Conservation (phyloP, 2,888 invertebrate species). For the Brenthis daphne region DNA sequence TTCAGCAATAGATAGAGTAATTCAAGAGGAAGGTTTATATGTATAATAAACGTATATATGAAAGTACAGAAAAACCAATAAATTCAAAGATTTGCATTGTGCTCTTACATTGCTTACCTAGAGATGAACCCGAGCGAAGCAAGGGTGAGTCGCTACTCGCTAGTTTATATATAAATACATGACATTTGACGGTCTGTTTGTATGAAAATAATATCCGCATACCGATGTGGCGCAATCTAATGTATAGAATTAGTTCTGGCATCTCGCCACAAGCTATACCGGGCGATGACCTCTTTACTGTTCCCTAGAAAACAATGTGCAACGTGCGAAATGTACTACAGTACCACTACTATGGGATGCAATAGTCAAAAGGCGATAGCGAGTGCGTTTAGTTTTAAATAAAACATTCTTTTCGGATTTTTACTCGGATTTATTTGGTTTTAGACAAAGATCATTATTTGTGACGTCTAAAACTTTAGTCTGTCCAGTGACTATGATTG, state of each 20-base stretch:
- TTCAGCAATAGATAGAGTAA: no score
- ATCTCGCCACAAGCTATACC: constrained; percentile 63
- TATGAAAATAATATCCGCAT: constrained; percentile 46
- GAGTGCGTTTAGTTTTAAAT: no score
- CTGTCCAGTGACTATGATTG: no score
- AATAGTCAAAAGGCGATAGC: background rate
- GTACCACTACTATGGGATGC: background rate
- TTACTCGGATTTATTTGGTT: no score
- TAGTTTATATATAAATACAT: background rate
- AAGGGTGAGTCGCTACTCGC: no score
- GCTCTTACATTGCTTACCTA: background rate
- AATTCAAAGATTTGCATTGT: no score
- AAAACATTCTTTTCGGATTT: no score
- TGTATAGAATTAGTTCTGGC: constrained; percentile 61
- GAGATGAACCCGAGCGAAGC: background rate
- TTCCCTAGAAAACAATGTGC: constrained; percentile 58
- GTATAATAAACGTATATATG: no score
- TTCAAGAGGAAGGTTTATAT: no score
- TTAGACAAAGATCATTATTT: no score
- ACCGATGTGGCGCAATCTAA: constrained; percentile 52
- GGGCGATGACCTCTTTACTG: constrained; percentile 63
- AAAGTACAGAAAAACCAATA: no score
- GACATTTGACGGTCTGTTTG: constrained; percentile 8
- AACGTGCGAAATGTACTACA: constrained; percentile 36
- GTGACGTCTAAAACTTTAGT: no score